Evolutionary conservation across 2,113 vertebrate species (phyloP).

Genomic region (Leptobrachium ailaonicum): DNA sequence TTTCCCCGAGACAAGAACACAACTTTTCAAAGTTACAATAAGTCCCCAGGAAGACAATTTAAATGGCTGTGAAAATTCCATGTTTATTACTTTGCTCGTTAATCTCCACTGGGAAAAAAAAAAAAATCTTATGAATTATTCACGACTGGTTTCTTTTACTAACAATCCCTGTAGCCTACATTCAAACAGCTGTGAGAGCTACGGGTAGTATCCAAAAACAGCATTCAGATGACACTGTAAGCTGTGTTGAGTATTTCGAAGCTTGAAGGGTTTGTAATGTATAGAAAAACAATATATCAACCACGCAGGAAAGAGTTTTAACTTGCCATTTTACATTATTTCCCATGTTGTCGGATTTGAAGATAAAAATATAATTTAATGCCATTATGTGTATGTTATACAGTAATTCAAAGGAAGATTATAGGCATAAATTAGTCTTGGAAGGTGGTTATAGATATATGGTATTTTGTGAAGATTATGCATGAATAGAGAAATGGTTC

Average conservation of each 20-base stretch:
- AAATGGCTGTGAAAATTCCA: slow-evolving; percentile 53
- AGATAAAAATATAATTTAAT: too few species aligned
- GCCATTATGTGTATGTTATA: too few species aligned
- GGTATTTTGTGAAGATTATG: too few species aligned
- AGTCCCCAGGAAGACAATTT: slow-evolving; percentile 52
- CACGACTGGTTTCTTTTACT: slow-evolving; percentile 39
- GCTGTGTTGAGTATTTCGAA: slow-evolving; percentile 12
- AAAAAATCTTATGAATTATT: slow-evolving; percentile 53
- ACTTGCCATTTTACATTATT: too few species aligned
- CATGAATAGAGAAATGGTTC: too few species aligned
- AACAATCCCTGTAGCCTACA: slow-evolving; percentile 31
- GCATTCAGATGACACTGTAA: slow-evolving; percentile 24
- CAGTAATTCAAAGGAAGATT: too few species aligned
- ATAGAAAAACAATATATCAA: not conserved
- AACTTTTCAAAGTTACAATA: slow-evolving; percentile 35
- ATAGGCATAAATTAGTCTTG: too few species aligned
- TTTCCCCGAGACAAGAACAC: slow-evolving; percentile 8
- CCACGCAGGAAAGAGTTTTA: not conserved
- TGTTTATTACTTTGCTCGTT: slow-evolving; percentile 56
- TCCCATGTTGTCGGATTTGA: too few species aligned
- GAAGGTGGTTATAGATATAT: too few species aligned
- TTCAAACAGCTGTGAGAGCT: not conserved
- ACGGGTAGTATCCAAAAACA: slow-evolving; percentile 11
- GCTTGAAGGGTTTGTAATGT: slow-evolving; percentile 4
- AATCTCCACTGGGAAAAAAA: slow-evolving; percentile 51